These are phyloP conservation scores for Argynnis bischoffii DNA, from an alignment of 2,888 invertebrate species.

Conservation along the genomic window DNA sequence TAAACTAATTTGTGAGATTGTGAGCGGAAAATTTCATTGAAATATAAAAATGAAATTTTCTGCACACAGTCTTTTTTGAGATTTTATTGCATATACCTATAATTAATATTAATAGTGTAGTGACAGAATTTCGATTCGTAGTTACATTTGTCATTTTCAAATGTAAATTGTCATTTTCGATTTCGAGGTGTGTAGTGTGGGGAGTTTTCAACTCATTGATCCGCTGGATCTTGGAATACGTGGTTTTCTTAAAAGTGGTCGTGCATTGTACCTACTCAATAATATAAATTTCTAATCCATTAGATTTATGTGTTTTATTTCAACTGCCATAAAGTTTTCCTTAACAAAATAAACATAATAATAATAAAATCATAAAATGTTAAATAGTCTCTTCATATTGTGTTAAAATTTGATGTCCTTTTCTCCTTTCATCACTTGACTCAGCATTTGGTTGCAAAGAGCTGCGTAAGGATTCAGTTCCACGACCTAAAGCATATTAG, in stretches of 20 bases:
- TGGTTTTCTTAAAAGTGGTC: constrained; percentile 67
- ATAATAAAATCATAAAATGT: not conserved
- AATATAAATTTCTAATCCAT: constrained; percentile 82
- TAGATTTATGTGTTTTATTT: constrained; percentile 74
- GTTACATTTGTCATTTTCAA: constrained; percentile 76
- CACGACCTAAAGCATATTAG: constrained; percentile 83
- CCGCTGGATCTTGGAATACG: constrained; percentile 53
- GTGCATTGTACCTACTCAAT: constrained; percentile 76
- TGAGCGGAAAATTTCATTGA: constrained; percentile 20
- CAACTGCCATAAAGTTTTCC: not conserved
- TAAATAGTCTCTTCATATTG: not conserved
- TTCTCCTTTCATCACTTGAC: constrained; percentile 86
- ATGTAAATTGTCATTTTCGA: constrained; percentile 64
- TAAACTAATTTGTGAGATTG: constrained; percentile 54
- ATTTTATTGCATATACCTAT: constrained; percentile 75
- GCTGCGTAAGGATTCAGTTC: constrained; percentile 97
- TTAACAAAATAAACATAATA: not conserved
- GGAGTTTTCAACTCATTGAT: constrained; percentile 46
- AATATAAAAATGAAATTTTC: constrained; percentile 41
- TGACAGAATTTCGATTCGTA: constrained; percentile 75
- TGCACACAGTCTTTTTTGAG: constrained; percentile 58
- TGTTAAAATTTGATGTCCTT: constrained; percentile 59
- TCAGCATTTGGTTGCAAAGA: constrained; percentile 96
- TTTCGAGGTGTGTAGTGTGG: constrained; percentile 49
- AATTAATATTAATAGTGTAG: constrained; percentile 69